Evolutionary conservation across 2,888 invertebrate species (phyloP).

Genomic region (Merodon equestris): DNA sequence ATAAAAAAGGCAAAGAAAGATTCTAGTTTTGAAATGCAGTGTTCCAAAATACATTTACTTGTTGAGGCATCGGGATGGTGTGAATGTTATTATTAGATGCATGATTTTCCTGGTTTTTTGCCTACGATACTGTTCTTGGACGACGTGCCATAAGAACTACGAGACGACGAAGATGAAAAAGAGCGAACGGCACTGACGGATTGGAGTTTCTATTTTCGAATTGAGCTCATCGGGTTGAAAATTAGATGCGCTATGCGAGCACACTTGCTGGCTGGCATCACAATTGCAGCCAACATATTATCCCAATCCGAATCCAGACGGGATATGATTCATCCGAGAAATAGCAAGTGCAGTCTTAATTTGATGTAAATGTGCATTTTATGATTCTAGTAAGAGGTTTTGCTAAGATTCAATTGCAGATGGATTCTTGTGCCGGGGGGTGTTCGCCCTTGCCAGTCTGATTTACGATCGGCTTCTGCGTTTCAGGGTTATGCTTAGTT

Average conservation of each 20-base stretch:
- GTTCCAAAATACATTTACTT: conserved; percentile 33
- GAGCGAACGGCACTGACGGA: conserved; percentile 2
- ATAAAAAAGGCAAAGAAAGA: too few species aligned
- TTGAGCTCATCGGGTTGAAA: conserved; percentile 50
- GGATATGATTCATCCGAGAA: conserved; percentile 33
- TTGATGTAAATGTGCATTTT: not conserved
- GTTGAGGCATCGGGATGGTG: conserved; percentile 2
- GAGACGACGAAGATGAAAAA: too few species aligned
- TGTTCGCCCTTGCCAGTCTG: too few species aligned
- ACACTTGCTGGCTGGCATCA: conserved; percentile 19
- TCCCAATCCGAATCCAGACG: conserved; percentile 21
- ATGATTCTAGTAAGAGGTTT: too few species aligned
- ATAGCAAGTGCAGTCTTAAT: not conserved
- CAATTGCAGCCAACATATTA: conserved; percentile 6
- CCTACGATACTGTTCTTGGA: conserved; percentile 43
- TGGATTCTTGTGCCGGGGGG: too few species aligned
- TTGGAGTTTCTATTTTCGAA: conserved; percentile 47
- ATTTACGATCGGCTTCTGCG: too few species aligned
- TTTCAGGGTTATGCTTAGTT: too few species aligned
- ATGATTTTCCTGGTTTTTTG: conserved; percentile 26
- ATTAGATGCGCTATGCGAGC: conserved; percentile 15
- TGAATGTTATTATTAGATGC: conserved; percentile 34
- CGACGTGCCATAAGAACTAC: not conserved
- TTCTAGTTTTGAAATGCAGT: not conserved
- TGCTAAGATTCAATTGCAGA: too few species aligned